Base-by-base conservation (phyloP, 2,888 invertebrate species). In the Troides oblongomaculatus region DNA sequence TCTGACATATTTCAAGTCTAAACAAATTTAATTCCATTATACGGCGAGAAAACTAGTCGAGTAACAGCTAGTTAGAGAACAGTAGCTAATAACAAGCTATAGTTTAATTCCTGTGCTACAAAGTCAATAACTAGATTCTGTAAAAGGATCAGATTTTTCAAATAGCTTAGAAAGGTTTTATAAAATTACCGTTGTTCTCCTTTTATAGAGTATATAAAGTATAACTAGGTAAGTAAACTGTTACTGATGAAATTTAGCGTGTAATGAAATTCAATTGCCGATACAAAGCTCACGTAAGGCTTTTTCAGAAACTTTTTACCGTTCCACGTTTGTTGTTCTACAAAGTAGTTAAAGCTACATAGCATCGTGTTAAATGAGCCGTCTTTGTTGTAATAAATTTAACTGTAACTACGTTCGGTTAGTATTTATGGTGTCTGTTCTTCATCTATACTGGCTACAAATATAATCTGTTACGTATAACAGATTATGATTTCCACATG, bases 361-460 rank as follows among this genome's bases (percentile, higher is more conserved):
- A 71, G 74, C 68, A 74, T 75, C 70, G 73, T 72, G 76, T 75
- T 76, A 77, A 78, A 79, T 78, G 78, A 75, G 74, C 73, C 77
- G 74, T 75, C 68, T 39, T 70, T 64, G 70, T 70, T 67, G 66
- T 64, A 70, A 70, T 70, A 70, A 70, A 64, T 70, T 64, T 43
- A 70, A 57, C 64, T 64, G 53, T 70, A 61, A 67, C 64, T 50
- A 39, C 46, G 56, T 64, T 66, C 14, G 23, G 53, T 25, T 21
- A 23, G 21, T 70, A 67, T 70, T 66, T 70, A 70, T 67, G 30
- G 64, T 64, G 53, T 64, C 56, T 14, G 46, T 2, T 39, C 36
- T 39, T 39, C 39, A 36, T 21, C 21, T 21, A 21, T 21, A 21
- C 21, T 21, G 12, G 21, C 8, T 23, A 12, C 12, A 10, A 58